Percentiles rank a stretch among this genome's conserved stretches.
phyloP scores from a whole-genome alignment of 2,888 invertebrate species.

The Noctua janthe region DNA sequence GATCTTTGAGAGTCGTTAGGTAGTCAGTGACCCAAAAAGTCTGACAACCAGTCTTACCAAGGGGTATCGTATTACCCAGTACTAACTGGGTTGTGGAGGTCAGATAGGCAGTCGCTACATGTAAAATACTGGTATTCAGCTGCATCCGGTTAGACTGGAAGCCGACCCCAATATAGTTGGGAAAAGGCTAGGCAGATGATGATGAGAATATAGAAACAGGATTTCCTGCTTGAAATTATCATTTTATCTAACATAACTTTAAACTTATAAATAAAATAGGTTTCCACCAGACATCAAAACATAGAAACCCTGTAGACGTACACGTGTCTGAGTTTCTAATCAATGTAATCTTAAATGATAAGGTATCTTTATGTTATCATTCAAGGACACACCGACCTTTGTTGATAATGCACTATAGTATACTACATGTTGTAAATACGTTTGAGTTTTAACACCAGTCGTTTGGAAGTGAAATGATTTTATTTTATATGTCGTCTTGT shows the following conservation, averaged over 20 bases:
- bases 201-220: neutral
- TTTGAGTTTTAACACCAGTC: neutral
- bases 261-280: neutral
- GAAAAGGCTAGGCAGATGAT: no score
- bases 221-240: neutral
- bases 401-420: slow-evolving; percentile 12
- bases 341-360: slow-evolving; percentile 35
- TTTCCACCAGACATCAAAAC: slow-evolving; percentile 3
- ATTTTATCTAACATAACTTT: neutral
- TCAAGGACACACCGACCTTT: slow-evolving; percentile 34
- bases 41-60: no score
- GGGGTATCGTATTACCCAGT: no score
- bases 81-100: no score
- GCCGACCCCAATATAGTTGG: no score
- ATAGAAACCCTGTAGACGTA: neutral
- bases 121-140: no score
- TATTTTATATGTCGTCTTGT: neutral
- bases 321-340: slow-evolving; percentile 26
- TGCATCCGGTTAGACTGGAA: no score
- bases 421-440: neutral
- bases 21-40: no score
- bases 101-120: no score
- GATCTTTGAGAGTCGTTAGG: no score
- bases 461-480: neutral
- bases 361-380: slow-evolving; percentile 41